Evolutionary conservation across 2,113 vertebrate species (phyloP), one percentile per base, ranked within the genome.

Genomic region (Nanorana parkeri): DNA sequence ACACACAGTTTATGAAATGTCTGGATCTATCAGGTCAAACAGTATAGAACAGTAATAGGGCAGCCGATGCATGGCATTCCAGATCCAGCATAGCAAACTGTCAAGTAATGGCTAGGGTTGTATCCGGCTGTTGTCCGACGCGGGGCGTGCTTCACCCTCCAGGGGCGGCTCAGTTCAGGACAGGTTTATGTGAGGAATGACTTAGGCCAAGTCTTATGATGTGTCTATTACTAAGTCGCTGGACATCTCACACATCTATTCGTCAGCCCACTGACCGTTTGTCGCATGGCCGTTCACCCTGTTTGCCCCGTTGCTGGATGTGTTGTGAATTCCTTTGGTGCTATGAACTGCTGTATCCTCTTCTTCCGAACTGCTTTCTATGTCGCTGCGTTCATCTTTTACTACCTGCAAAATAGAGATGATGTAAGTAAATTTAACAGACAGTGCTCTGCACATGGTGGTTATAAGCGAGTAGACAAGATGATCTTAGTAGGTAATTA

Each of bases 331-430:
- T 80, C 88, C 87, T 86, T 90, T 93, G 65, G 88, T 90, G 83
- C 78, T 87, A 17, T 87, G 88, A 83, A 86, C 83, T 67, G 83
- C 78, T 28, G 55, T 86, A 3, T 92, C 86, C 61, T 99, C 97
- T 28, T 98, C 97, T 24, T 96, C 98, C 0, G 98, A 99, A 90
- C 96, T 99, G 94, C 95, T 98, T 87, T 99, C 98, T 3, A 99
- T 93, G 17, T 99, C 98, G 0, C 98, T 99, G 87, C 97, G 96
- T 52, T 97, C 97, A 58, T 99, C 98, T 77, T 97, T 99, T 17
- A 94, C 91, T 0, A 97, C 97, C 98, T 99, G 23, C 17, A 66
- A 19, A 56, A 68, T 0, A 21, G 17, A 28, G 26, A 24, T 0
- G 24, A 11, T 23, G 11, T 24, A 23, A 68, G 3, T 36, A 17